Conservation (phyloP, 2,113 vertebrate genomes). For the Stegastes partitus region DNA sequence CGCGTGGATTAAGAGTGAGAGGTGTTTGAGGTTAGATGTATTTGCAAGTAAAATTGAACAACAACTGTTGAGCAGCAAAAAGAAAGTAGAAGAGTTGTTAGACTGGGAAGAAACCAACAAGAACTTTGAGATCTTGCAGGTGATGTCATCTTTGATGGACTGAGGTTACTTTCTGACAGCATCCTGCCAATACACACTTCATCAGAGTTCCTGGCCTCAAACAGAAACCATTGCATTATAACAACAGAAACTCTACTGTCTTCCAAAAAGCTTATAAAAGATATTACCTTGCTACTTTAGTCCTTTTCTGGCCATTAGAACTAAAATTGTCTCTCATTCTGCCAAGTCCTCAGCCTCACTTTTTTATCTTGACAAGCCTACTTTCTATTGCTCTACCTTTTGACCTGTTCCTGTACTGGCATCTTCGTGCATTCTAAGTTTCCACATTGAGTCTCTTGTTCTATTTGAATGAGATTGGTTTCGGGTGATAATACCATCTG, state of each 20-base stretch:
- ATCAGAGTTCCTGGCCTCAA: conserved; percentile 12
- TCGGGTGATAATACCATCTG: conserved; percentile 28
- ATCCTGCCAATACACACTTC: conserved; percentile 8
- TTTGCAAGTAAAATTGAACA: conserved; percentile 18
- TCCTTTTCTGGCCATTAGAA: conserved; percentile 25
- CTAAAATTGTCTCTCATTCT: conserved; percentile 3
- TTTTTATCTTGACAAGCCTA: conserved; percentile 37
- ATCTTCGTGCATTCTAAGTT: conserved; percentile 27
- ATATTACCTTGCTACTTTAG: conserved; percentile 18
- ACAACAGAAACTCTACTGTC: conserved; percentile 22
- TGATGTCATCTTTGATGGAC: neutral
- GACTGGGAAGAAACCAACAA: conserved; percentile 6
- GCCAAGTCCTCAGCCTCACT: conserved; percentile 26
- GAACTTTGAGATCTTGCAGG: neutral
- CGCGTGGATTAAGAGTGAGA: conserved; percentile 21
- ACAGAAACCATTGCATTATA: conserved; percentile 26
- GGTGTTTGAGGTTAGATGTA: conserved; percentile 2
- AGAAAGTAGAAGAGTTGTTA: neutral
- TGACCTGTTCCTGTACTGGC: conserved; percentile 31
- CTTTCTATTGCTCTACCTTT: conserved; percentile 24
- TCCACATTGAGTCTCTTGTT: conserved; percentile 29
- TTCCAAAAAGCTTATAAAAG: conserved; percentile 48
- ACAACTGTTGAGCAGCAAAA: neutral
- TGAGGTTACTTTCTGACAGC: neutral
- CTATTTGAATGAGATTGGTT: conserved; percentile 23